These are phyloP conservation scores for Sebastiscus tertius DNA, from an alignment of 2,797 vertebrate species.

Conservation along the genomic window DNA sequence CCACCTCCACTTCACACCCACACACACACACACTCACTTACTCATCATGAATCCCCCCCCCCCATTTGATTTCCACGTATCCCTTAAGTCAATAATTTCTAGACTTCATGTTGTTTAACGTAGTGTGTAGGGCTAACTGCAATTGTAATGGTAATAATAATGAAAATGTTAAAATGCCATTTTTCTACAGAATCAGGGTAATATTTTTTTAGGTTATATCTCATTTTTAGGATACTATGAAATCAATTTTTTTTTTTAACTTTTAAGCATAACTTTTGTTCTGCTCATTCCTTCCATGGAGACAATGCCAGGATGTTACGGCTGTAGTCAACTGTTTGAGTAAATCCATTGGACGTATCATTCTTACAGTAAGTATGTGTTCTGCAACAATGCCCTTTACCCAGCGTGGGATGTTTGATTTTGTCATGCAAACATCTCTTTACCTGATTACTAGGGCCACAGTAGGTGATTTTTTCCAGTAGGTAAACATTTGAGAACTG, in stretches of 20 bases:
- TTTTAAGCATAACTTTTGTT: neutral
- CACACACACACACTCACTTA: neutral
- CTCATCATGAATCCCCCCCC: neutral
- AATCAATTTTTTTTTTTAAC: too few species aligned
- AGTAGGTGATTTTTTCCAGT: neutral
- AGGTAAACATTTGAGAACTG: constrained; percentile 18
- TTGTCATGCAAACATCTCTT: constrained; percentile 8
- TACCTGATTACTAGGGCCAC: constrained; percentile 15
- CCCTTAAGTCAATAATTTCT: constrained; percentile 10
- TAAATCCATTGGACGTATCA: neutral
- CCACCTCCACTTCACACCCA: neutral
- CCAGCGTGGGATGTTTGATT: constrained; percentile 21
- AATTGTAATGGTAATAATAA: neutral
- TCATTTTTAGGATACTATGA: neutral
- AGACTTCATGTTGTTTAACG: neutral
- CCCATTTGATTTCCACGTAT: neutral
- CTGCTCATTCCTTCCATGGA: neutral
- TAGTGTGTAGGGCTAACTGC: neutral
- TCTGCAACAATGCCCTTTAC: constrained; percentile 35
- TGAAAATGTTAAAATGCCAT: neutral
- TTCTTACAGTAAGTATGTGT: neutral
- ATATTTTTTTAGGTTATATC: neutral
- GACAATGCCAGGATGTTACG: neutral
- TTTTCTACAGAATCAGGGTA: neutral
- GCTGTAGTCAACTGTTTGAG: neutral